Base-by-base conservation (phyloP, 2,113 vertebrate species). In the Lampris megalopsis region DNA sequence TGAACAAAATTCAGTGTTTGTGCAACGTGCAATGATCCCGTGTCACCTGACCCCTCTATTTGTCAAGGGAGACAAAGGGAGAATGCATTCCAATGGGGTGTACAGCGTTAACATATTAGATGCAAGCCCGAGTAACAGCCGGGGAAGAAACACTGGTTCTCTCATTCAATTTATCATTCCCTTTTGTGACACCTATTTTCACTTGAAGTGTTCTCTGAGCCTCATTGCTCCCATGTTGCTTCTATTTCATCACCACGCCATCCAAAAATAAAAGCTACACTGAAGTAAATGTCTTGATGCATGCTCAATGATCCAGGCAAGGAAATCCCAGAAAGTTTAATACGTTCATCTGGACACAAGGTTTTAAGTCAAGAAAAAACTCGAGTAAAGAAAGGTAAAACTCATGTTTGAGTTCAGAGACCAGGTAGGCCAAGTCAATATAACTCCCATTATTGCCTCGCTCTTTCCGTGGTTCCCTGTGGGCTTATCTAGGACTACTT, bases 1-100 rank as follows among this genome's bases (percentile, higher is more conserved):
- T 11, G 49, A 37, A 61, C 66, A 65, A 60, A 65, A 86, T 6
- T 8, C 67, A 78, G 62, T 65, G 68, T 24, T 42, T 63, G 76
- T 71, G 63, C 65, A 35, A 83, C 43, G 64, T 38, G 7, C 4
- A 10, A 7, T 42, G 50, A 49, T 41, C 63, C 59, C 2, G 24
- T 2, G 9, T 64, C 77, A 59, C 43, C 49, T 52, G 72, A 63
- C 59, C 61, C 63, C 4, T 8, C 38, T 64, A 63, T 81, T 56
- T 65, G 13, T 70, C 67, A 40, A n/a, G 11, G 9, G 42, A 66
- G 40, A 56, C 41, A 43, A 36, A 9, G 10, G 13, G 38, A 57
- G 13, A 62, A 74, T 11, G 37, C 13, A 58, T 71, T 59, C 52
- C 48, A 71, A 48, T n/a, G 37, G 9, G 64, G 37, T 52, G 48